Percentiles rank a stretch among this genome's conserved stretches.
Conservation (phyloP, 2,113 vertebrate species). For the Actenoides lindsayi region DNA sequence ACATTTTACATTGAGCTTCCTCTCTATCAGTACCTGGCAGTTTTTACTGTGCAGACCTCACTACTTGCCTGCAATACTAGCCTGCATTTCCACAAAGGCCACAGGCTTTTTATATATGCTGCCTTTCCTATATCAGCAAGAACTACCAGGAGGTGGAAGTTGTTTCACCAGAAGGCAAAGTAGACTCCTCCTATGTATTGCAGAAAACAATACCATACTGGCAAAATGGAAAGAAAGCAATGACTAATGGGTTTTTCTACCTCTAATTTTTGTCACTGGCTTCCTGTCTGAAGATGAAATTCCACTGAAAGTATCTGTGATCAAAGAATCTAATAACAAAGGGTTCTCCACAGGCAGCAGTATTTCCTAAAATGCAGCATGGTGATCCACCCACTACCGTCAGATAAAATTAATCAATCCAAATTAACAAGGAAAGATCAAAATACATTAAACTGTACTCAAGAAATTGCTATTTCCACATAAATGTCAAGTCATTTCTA, state of each 20-base stretch:
- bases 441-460: rapidly evolving
- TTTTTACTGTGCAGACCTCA: background rate
- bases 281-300: background rate
- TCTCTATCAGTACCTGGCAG: background rate
- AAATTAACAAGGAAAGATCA: background rate
- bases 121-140: background rate
- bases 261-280: background rate
- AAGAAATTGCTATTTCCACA: background rate
- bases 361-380: background rate
- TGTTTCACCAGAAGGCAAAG: background rate
- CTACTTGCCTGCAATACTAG: background rate
- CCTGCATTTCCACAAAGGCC: background rate
- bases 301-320: background rate
- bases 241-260: background rate
- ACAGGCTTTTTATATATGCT: rapidly evolving
- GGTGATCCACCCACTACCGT: background rate
- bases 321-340: background rate
- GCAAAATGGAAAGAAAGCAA: background rate
- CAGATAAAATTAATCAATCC: background rate
- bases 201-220: background rate
- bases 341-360: background rate
- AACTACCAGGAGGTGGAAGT: background rate
- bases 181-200: background rate
- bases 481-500: background rate
- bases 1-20: background rate